Base-by-base conservation (phyloP, 2,797 vertebrate species). In the Clarias laeviceps region DNA sequence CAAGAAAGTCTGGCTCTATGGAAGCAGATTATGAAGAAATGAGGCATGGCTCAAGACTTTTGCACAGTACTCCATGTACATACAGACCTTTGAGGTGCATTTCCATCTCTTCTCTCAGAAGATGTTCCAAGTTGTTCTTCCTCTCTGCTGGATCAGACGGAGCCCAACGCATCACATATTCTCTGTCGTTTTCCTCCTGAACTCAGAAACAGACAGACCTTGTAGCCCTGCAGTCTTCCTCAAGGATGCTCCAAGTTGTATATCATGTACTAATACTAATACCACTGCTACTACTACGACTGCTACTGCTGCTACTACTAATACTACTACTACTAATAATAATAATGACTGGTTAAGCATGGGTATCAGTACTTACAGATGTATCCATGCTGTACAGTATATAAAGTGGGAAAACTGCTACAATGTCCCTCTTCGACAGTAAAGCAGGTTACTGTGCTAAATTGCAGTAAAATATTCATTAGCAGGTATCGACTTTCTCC, bases 91-190 rank as follows among this genome's bases (percentile, higher is more conserved):
- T 93, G 64, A 96, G 90, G 56, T 96, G 95, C 80, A 91, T 92
- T 56, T 95, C 92, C 90, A 95, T 94, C 89, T 95, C 93, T 65
- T 90, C 89, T 89, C 89, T 95, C 82, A 96, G 90, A 87, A 92
- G 92, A 1, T 93, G 89, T 72, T 94, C 91, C 74, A 95, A 86
- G 80, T 84, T 22, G 87, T 87, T 91, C 80, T 90, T 72, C 29
- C 82, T 90, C 61, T 93, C 91, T 14, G 82, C 79, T 87, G 87
- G 65, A 73, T 84, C 87, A 82, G 64, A 85, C 85, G 62, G 27
- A 64, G n/a, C 78, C 56, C 56, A 18, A 32, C 73, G 85, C 57
- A 56, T 82, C 61, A 73, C 68, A 24, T 86, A 37, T 81, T 27
- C 72, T 73, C 18, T 40, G 32, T 83, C 91, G 91, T 87, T 65